Percentiles rank a stretch among this genome's conserved stretches.
Evolutionary conservation across 2,113 vertebrate species (phyloP).

Genomic region (Rhombomys opimus): DNA sequence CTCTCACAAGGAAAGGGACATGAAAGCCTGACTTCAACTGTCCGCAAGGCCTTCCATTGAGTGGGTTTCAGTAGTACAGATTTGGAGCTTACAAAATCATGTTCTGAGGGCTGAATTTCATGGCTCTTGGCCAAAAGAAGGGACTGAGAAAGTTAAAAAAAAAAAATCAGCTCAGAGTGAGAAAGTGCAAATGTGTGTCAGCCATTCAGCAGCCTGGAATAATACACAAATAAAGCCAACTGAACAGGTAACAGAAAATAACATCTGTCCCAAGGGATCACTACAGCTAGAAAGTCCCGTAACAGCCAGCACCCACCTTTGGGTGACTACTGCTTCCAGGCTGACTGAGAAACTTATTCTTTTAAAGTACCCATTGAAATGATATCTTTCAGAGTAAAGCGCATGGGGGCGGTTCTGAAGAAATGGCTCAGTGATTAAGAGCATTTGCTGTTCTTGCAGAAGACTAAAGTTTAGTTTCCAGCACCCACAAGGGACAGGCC

Average conservation of each 20-base stretch:
- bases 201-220: constrained; percentile 4
- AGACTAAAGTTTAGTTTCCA: not conserved
- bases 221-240: not conserved
- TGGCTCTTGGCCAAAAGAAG: constrained; percentile 20
- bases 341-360: constrained; percentile 27
- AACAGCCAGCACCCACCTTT: constrained; percentile 22
- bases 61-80: not conserved
- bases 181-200: not conserved
- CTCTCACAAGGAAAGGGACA: not conserved
- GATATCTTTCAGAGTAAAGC: constrained; percentile 12
- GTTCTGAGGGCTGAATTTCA: not conserved
- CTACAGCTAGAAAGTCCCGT: not conserved
- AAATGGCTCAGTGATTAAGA: not conserved
- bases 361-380: constrained; percentile 39
- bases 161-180: not conserved
- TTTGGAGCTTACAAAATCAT: constrained; percentile 32
- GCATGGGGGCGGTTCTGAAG: not conserved
- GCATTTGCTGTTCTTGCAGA: not conserved
- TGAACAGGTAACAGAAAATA: not conserved
- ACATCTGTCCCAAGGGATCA: constrained; percentile 10
- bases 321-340: not conserved
- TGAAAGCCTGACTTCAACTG: not conserved
- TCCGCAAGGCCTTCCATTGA: not conserved
- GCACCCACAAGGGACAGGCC: not conserved
- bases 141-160: not conserved